phyloP scores from a whole-genome alignment of 2,888 invertebrate genomes.

The Agrochola litura region DNA sequence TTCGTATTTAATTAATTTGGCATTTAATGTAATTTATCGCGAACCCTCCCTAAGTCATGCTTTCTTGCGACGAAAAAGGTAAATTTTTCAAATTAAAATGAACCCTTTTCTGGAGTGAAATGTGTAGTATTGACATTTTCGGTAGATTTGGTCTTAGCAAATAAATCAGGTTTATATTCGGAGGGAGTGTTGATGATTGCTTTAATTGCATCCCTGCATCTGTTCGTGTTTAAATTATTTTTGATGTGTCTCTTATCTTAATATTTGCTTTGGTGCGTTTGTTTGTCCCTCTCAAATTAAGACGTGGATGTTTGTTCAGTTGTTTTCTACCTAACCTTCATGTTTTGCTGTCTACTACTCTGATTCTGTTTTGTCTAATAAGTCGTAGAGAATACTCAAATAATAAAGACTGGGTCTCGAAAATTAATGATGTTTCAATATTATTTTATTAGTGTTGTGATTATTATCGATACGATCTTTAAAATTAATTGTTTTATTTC shows the following conservation, averaged over 20 bases:
- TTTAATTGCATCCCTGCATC: constrained; percentile 60
- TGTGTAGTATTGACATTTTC: constrained; percentile 62
- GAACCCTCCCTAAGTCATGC: constrained; percentile 62
- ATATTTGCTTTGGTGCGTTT: constrained; percentile 57
- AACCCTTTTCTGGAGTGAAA: constrained; percentile 54
- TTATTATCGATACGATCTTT: background rate
- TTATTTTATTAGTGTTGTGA: background rate
- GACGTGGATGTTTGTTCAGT: constrained; percentile 43
- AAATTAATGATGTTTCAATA: background rate
- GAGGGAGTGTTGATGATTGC: constrained; percentile 58
- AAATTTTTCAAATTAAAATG: constrained; percentile 59
- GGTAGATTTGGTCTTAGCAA: constrained; percentile 51
- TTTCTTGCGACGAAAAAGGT: constrained; percentile 37
- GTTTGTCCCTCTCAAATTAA: constrained; percentile 51
- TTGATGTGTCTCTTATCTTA: constrained; percentile 55
- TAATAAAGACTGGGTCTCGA: background rate
- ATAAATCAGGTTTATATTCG: constrained; percentile 57
- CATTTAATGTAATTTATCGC: constrained; percentile 85
- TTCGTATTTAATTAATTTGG: constrained; percentile 83
- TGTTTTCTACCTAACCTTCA: constrained; percentile 22
- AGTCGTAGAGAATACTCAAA: background rate
- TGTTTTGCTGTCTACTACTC: background rate
- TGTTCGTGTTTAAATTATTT: constrained; percentile 65
- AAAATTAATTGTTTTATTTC: background rate
- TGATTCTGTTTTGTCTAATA: background rate